Base-by-base conservation (phyloP, 2,888 invertebrate species). In the Agapostemon virescens region DNA sequence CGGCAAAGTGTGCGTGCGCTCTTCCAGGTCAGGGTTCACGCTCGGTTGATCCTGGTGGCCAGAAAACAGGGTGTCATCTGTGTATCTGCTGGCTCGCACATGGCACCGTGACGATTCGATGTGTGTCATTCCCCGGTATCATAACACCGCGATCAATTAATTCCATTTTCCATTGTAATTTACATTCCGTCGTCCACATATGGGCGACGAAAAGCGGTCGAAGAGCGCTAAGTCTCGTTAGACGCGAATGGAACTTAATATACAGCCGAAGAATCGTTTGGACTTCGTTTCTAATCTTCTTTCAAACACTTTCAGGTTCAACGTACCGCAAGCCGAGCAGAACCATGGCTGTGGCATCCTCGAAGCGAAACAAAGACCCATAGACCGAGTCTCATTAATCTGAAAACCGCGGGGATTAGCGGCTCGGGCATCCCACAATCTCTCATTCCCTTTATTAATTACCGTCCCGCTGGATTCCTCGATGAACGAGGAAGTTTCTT, bases 21-120 rank as follows among this genome's bases (percentile, higher is more conserved):
- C 76, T 86, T 85, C 77, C 83, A 80, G 86, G 84, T 86, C 85
- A 83, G 58, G 73, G 82, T 75, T 82, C 69, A 81, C 77, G 83
- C 87, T 61, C 55, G 79, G 84, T 67, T 79, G 77, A 85, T 68
- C 66, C 42, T 64, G 71, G 52, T 69, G 55, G 40, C 55, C 45
- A 66, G 73, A 70, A 55, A 26, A 26, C 11, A 17, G 20, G 74
- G 71, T 40, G 42, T 42, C 70, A 63, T 76, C 61, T 42, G 68
- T 42, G 38, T 49, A 5, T 49, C 68, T 11, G 66, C 26, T 20
- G 9, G 17, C 52, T 40, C 23, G 9, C 52, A 15, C 61, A 26
- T 66, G 55, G 55, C 15, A 70, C 7, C 49, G 17, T 58, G 30
- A 64, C 38, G 38, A 68, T 45, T 13, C 5, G 42, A 66, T 30